Base-by-base conservation (phyloP, 2,888 invertebrate genomes). In the Margaritifera margaritifera region DNA sequence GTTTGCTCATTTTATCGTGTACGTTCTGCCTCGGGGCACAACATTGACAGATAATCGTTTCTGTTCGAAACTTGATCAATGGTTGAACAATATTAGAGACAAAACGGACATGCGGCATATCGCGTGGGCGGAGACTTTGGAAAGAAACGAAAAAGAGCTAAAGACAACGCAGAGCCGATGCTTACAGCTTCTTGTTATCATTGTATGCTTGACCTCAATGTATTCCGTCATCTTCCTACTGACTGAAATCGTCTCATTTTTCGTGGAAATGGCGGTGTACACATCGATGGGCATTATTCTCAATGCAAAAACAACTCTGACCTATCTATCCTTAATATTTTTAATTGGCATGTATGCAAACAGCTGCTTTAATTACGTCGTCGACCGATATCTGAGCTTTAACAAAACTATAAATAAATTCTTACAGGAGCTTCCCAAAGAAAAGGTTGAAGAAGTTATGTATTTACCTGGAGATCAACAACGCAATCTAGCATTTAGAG, bases 271-370 rank as follows among this genome's bases (percentile, higher is more conserved):
- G n/a, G 68, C 71, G 20, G 83, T 86, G 6, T 84, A 87, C 67
- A 85, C 86, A 0, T 66, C 86, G 53, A 84, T 88, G 74, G 87
- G 88, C 2, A 74, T 87, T 20, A 82, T 88, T 50, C 77, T 88
- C 4, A 87, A 88, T 66, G 86, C 87, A 0, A 79, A 80, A 6
- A 65, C 78, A 24, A 81, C 82, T 0, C 67, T 85, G 54, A 81
- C 83, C 57, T 88, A 86, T 67, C 54, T 87, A 15, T 82, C 86
- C 5, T 72, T 88, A 18, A 69, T 75, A 0, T 79, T 86, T 31
- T 77, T 87, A 69, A 68, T 85, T 1, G 66, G 69, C 57, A 69
- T 87, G 20, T 87, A 88, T 75, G 82, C 80, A 25, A 80, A 81
- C 62, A 84, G 85, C 66, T 79, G 81, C 51, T 86, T 86, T 74